Evolutionary conservation across 2,797 vertebrate genomes (phyloP).

Genomic region (Melanotaenia maccullochi): DNA sequence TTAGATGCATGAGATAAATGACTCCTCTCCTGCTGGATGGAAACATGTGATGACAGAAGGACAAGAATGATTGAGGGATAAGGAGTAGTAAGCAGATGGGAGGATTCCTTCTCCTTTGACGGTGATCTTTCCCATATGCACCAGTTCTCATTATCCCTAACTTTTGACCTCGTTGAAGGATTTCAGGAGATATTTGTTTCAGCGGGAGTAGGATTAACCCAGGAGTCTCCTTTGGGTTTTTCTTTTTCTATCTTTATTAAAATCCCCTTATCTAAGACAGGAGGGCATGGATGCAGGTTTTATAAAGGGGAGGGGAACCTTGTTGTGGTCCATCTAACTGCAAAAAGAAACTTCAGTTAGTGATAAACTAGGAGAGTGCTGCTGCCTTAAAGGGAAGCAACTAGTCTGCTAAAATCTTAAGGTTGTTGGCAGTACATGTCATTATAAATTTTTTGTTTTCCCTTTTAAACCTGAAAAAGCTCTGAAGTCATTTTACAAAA

Average conservation of each 20-base stretch:
- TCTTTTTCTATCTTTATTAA: slow-evolving; percentile 53
- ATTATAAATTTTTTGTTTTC: no score
- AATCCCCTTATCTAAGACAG: slow-evolving; percentile 30
- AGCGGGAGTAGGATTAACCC: slow-evolving; percentile 59
- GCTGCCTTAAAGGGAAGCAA: background rate
- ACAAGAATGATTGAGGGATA: slow-evolving; percentile 67
- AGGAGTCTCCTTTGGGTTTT: slow-evolving; percentile 45
- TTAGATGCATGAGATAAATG: slow-evolving; percentile 50
- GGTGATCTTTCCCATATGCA: slow-evolving; percentile 67
- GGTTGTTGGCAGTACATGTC: background rate
- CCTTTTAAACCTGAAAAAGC: no score
- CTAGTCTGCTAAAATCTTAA: background rate
- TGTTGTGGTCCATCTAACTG: background rate
- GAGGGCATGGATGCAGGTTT: slow-evolving; percentile 31
- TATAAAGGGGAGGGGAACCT: slow-evolving; percentile 18
- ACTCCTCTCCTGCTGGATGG: slow-evolving; percentile 31
- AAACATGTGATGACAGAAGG: slow-evolving; percentile 57
- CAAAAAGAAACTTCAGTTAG: background rate
- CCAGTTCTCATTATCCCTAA: slow-evolving; percentile 73
- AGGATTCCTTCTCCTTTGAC: slow-evolving; percentile 54
- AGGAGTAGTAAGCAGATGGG: slow-evolving; percentile 65
- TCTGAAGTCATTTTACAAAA: no score
- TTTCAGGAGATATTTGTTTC: slow-evolving; percentile 73
- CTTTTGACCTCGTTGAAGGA: slow-evolving; percentile 74
- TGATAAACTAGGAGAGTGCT: background rate